Evolutionary conservation across 1,140 invertebrate species (phyloP), one percentile per base, ranked within the genome.

Genomic region (Macrotrachela quadricornifera): DNA sequence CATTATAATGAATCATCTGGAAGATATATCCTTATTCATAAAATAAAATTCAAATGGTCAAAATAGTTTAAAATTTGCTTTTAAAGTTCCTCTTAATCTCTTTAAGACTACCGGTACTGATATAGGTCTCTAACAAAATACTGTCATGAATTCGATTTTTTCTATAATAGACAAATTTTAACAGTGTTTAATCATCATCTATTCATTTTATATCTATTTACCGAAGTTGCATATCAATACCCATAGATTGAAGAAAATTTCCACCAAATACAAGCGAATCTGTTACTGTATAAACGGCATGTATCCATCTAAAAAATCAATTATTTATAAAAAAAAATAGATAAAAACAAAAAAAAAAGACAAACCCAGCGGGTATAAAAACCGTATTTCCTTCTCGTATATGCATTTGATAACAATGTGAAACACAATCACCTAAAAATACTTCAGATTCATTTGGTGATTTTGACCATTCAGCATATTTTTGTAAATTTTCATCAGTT

Each of bases 241-340:
- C 85, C 30, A 83, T 92, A 58, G 81, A 85, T 61, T 87, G 82
- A 16, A 92, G 69, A 63, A 90, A 85, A 69, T 91, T 90, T 16
- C 87, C 86, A 1, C 87, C 86, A 71, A 91, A 91, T 10, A 91
- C 85, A 12, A 92, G 71, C 0, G 85, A 85, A 69, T 92, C 86
- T 18, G 77, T 72, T 0, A 84, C 81, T 0, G 85, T 91, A 54
- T 81, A 76, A n/a, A 90, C 85, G 9, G 85, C 85, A 67, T 92
- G 86, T 58, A 92, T 90, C 87, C 87, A 92, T 0, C 85, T 86
- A 16, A 81, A n/a, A n/a, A n/a, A n/a, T n/a, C n/a, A n/a, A n/a
- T n/a, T n/a, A n/a, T n/a, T n/a, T n/a, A n/a, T n/a, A n/a, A n/a
- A n/a, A n/a, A n/a, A n/a, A n/a, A n/a, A n/a, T n/a, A n/a, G n/a